Base-by-base conservation (phyloP, 2,888 invertebrate genomes). In the Limnephilus rhombicus region DNA sequence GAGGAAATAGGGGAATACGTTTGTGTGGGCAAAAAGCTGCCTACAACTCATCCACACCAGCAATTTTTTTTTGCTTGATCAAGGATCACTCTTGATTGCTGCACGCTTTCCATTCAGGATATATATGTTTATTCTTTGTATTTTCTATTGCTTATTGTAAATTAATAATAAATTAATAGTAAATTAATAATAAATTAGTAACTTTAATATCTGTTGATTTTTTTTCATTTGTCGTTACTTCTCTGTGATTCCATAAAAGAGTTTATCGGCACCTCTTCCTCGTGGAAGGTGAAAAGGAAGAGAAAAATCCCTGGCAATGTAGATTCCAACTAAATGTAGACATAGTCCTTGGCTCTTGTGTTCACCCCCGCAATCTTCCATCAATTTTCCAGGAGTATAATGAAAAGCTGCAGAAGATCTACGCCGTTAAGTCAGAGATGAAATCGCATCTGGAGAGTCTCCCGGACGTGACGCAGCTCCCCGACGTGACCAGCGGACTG, bases 401-500 rank as follows among this genome's bases (percentile, higher is more conserved):
- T 95, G 98, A 98, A 94, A 99, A 99, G 95, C 96, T 99, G 93
- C 97, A 98, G 94, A 99, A 98, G 95, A 98, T 99, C 88, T 97
- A 98, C 94, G 97, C 97, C 88, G 98, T 99, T 29, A 97, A 98
- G 94, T 97, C 98, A 88, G 99, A 99, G 95, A 97, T 99, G 45
- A 98, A 98, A 95, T 98, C 98, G 24, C 99, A 99, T 96, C 97
- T 99, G 94, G 98, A 98, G 94, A 99, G 98, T 95, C 96, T 99
- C 94, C 99, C 99, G 0, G 99, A 99, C 95, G 97, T 99, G 93
- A 98, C 98, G 0, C 97, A 98, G 93, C 95, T 99, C 91, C 99
- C 99, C 0, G 98, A 99, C 94, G 98, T 99, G 1, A 99, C 98
- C 0, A 99, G 98, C 34, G 99, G 99, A 13, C 96, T 99, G 81